A percentile compares a stretch with the other conserved stretches of the same genome.
phyloP scores from a whole-genome alignment of 2,113 vertebrate genomes.

The Megalops atlanticus region DNA sequence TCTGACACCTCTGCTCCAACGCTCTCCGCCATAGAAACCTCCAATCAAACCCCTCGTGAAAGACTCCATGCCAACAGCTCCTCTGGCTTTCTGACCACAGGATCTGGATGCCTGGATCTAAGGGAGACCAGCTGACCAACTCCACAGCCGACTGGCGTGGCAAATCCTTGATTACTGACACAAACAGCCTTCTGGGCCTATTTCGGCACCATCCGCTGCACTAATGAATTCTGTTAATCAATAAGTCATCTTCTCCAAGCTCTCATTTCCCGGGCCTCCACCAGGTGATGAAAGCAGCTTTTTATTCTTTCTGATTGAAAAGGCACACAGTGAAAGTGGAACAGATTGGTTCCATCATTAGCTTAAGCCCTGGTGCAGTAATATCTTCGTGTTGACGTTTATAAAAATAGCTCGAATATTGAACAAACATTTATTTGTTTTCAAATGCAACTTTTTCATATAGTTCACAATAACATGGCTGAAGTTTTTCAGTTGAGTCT shows the following conservation, averaged over 20 bases:
- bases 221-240: slow-evolving; percentile 66
- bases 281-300: slow-evolving; percentile 1
- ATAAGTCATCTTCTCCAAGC: slow-evolving; percentile 64
- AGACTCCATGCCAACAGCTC: not conserved
- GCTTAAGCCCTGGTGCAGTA: too few species aligned
- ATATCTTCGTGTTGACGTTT: too few species aligned
- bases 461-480: too few species aligned
- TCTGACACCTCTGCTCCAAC: slow-evolving; percentile 28
- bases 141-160: not conserved
- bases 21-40: slow-evolving; percentile 7
- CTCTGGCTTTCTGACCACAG: slow-evolving; percentile 10
- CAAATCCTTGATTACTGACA: slow-evolving; percentile 45
- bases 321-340: not conserved
- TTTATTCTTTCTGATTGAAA: not conserved
- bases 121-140: slow-evolving; percentile 17
- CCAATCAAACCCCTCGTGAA: too few species aligned
- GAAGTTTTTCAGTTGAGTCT: too few species aligned
- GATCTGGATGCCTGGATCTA: not conserved
- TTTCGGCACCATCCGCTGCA: slow-evolving; percentile 61
- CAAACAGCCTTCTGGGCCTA: slow-evolving; percentile 42
- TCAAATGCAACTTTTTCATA: not conserved
- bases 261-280: slow-evolving; percentile 11
- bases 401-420: too few species aligned
- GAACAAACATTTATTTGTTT: too few species aligned
- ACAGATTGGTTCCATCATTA: not conserved